Base-by-base conservation (phyloP, 1,140 invertebrate genomes). In the Goniozus legneri region DNA sequence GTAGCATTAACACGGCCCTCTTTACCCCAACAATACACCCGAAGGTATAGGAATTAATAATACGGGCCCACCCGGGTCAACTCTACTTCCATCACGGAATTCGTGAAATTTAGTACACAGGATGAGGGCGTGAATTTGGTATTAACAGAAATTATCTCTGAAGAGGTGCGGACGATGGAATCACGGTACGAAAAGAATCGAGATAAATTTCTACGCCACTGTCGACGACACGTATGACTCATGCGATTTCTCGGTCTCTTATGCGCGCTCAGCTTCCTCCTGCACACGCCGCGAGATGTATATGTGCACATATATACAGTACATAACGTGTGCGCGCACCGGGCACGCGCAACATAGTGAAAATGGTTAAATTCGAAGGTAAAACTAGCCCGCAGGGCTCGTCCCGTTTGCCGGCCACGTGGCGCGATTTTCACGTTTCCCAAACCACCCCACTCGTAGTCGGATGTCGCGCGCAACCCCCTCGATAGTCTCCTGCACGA, bases 251-350 rank as follows among this genome's bases (percentile, higher is more conserved):
- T 56, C 56, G n/a, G n/a, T n/a, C n/a, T n/a, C n/a, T n/a, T n/a
- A n/a, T n/a, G n/a, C n/a, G n/a, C n/a, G 53, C 52, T 52, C 64
- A 69, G 64, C 57, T 48, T 67, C 68, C 62, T n/a, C 64, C 53
- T 52, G 47, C 47, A 59, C 46, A 55, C n/a, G 52, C 64, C 66
- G 55, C 62, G 52, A 64, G 60, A 57, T 56, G 59, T 60, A 61
- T 53, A 60, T 55, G 15, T 57, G 51, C 57, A 71, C 64, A 69
- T 61, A 69, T 69, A 67, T 50, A 62, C 60, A 56, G 61, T 63
- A 68, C 69, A 71, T 65, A 67, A 69, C 67, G 69, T 62, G 68
- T 60, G 50, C 50, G 58, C 56, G 45, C 39, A 57, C 47, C 47
- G 53, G 47, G 42, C 31, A 31, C 44, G 53, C 30, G 44, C 22